Evolutionary conservation across 2,888 invertebrate species (phyloP).

Genomic region (Epistrophella euchroma): DNA sequence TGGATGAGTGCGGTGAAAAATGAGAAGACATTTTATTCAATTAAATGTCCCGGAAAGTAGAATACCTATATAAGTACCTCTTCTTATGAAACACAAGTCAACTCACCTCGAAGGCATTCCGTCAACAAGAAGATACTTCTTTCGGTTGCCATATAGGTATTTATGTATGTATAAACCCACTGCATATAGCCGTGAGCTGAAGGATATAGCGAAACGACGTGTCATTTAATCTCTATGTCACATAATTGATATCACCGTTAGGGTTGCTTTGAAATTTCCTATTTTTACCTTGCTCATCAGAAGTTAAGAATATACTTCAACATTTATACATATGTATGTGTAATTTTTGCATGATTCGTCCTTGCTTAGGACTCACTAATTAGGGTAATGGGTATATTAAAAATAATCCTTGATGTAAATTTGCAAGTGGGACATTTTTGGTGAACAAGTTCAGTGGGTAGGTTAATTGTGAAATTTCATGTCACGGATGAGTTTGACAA

Average conservation of each 20-base stretch:
- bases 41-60: conserved; percentile 44
- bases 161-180: too few species aligned
- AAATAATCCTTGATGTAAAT: conserved; percentile 45
- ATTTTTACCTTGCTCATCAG: background rate
- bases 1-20: conserved; percentile 24
- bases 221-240: conserved; percentile 32
- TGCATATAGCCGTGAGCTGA: background rate
- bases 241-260: conserved; percentile 38
- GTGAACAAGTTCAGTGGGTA: conserved; percentile 5
- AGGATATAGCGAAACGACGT: background rate
- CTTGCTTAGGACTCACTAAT: conserved; percentile 60
- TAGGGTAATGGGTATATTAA: conserved; percentile 64
- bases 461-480: conserved; percentile 34
- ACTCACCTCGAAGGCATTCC: conserved; percentile 13
- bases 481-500: conserved; percentile 47
- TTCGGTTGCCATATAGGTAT: background rate
- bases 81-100: background rate
- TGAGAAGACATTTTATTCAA: conserved; percentile 59
- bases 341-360: conserved; percentile 35
- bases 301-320: background rate
- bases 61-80: background rate
- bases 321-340: background rate
- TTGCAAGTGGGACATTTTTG: conserved; percentile 24
- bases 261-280: conserved; percentile 17
- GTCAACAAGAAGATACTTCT: background rate